Evolutionary conservation across 30 jellyfish, hydroid and myxozoan genomes (phyloP).

Genomic region (Sanderia malayensis): DNA sequence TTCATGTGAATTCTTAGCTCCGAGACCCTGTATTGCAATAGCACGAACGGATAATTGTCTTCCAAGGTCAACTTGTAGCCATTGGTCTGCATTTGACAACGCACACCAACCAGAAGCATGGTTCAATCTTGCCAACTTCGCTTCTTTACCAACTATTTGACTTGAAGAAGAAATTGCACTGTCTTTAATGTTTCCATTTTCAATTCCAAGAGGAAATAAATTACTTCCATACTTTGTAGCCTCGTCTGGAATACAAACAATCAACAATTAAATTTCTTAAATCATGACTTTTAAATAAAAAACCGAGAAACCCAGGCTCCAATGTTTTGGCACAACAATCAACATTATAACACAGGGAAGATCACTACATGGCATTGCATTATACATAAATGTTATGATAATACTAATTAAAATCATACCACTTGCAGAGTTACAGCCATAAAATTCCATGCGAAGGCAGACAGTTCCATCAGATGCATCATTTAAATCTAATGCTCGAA

Average conservation of each 20-base stretch:
- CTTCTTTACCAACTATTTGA: conserved; percentile 10
- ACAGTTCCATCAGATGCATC: conserved; percentile 20
- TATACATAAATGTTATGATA: no score
- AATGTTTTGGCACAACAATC: not conserved
- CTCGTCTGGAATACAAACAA: no score
- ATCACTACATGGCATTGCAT: not conserved
- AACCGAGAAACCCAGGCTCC: no score
- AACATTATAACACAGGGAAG: not conserved
- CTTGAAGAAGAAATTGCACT: conserved; percentile 11
- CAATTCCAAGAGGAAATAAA: conserved; percentile 25
- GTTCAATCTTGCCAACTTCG: conserved; percentile 30
- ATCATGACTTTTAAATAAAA: no score
- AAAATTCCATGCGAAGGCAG: conserved; percentile 21
- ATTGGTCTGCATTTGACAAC: conserved; percentile 14
- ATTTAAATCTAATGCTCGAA: conserved; percentile 6
- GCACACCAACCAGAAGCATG: conserved; percentile 30
- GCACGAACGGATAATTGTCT: not conserved
- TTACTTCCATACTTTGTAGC: no score
- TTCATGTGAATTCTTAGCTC: conserved; percentile 10
- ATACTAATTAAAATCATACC: no score
- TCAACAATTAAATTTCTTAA: no score
- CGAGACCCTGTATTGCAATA: conserved; percentile 20
- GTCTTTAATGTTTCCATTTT: conserved; percentile 9
- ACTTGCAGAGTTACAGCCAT: conserved; percentile 12
- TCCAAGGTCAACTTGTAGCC: conserved; percentile 37